These are phyloP conservation scores for Chelon auratus DNA, from an alignment of 2,797 vertebrate species.

Conservation along the genomic window DNA sequence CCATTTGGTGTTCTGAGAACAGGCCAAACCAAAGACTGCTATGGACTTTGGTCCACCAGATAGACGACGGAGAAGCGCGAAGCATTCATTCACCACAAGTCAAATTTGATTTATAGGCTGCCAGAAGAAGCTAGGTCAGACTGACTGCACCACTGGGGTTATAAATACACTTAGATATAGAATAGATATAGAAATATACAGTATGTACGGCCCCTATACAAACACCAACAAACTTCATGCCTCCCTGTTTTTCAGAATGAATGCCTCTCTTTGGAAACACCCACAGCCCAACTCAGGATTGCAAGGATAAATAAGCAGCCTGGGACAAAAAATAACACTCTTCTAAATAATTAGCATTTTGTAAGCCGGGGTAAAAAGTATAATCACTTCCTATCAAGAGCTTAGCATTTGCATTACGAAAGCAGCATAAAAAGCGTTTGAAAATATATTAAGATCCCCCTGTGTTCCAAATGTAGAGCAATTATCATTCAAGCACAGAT, in stretches of 20 bases:
- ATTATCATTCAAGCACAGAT: constrained; percentile 1
- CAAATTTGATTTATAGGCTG: constrained; percentile 30
- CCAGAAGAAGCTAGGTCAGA: constrained; percentile 11
- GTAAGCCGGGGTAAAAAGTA: not conserved
- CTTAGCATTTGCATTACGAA: not conserved
- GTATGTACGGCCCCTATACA: not conserved
- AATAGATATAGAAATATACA: constrained; percentile 27
- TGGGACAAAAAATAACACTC: not conserved
- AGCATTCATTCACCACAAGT: constrained; percentile 55
- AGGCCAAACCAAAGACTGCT: constrained; percentile 64
- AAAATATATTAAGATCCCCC: not conserved
- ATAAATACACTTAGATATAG: constrained; percentile 40
- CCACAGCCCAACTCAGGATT: not conserved
- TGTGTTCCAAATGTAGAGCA: constrained; percentile 1
- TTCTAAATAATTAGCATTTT: not conserved
- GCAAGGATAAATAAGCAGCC: constrained; percentile 7
- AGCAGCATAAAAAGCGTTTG: not conserved
- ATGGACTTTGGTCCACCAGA: constrained; percentile 9
- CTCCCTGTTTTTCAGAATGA: constrained; percentile 2
- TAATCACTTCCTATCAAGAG: not conserved
- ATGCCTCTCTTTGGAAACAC: constrained; percentile 10
- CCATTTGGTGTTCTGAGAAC: constrained; percentile 48
- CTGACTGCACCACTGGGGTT: constrained; percentile 26
- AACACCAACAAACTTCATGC: constrained; percentile 11
- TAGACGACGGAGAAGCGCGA: constrained; percentile 25